Evolutionary conservation across 2,113 vertebrate genomes (phyloP), one percentile per base, ranked within the genome.

Genomic region (Gavialis gangeticus): DNA sequence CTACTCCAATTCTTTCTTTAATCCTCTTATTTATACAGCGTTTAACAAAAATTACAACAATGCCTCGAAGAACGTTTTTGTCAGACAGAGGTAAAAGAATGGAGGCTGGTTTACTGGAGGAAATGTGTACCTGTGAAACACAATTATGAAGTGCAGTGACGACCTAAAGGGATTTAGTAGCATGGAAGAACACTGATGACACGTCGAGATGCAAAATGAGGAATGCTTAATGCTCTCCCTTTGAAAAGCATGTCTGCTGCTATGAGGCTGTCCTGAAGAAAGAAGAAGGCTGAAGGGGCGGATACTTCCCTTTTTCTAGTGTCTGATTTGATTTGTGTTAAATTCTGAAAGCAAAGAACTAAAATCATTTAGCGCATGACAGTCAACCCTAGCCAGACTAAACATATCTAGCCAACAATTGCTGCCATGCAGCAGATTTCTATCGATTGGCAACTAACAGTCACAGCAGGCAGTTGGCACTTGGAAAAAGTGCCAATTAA

Each of bases 31-130:
- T 96, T 98, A 98, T 88, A 98, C 96, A 46, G 97, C 98, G 56
- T 98, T 98, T 95, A 98, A 98, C 94, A 98, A 98, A 97, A 98
- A 97, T 81, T 97, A 98, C 88, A 98, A 97, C 83, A 98, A 91
- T 62, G 97, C 97, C 81, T 98, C 98, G 88, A 98, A 93, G 94
- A 98, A 85, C 87, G 89, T 98, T 94, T 98, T 98, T 85, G 89
- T 92, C 81, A 98, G 96, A 86, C 97, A 97, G 93, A 97, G 91
- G 90, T 97, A 91, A 96, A 89, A 92, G 22, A 12, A 58, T 17
- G 14, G n/a, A 90, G 22, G 81, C 63, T 78, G 57, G 80, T 81
- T 79, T 84, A 64, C 81, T 22, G 63, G 75, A 69, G 24, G 59
- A 89, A 79, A 28, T 3, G 1, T 34, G 75, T 55, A 46, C 71